A percentile compares a stretch with the other conserved stretches of the same genome.
Conservation (phyloP, 2,113 vertebrate genomes). For the Lonchura striata region DNA sequence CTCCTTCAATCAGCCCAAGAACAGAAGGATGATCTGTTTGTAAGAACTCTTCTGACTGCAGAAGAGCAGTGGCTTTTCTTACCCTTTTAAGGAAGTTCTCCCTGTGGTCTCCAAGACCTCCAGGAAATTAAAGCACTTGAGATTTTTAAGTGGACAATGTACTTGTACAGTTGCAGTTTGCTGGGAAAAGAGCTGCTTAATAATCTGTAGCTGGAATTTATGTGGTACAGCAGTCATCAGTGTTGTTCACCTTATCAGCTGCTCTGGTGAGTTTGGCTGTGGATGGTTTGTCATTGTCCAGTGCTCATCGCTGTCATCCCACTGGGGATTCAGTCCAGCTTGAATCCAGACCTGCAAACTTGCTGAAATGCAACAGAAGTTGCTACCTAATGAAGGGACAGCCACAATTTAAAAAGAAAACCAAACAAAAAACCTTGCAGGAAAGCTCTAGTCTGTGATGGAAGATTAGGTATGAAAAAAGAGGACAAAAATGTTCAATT, state of each 20-base stretch:
- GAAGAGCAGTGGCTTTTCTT: slow-evolving; percentile 28
- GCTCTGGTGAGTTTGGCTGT: neutral
- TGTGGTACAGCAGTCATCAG: neutral
- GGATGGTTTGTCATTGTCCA: neutral
- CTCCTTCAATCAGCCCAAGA: neutral
- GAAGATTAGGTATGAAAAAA: neutral
- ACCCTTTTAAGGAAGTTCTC: slow-evolving; percentile 50
- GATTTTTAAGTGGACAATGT: neutral
- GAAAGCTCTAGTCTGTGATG: neutral
- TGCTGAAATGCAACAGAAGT: neutral
- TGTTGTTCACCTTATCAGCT: neutral
- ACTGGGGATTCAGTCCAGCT: neutral
- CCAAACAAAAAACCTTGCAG: neutral
- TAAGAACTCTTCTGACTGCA: neutral
- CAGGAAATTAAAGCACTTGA: slow-evolving; percentile 34
- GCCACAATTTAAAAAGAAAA: neutral
- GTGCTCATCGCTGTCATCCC: neutral
- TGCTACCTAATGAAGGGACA: neutral
- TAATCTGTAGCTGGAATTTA: neutral
- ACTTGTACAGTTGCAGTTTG: neutral
- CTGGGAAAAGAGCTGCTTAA: neutral
- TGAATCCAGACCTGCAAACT: neutral
- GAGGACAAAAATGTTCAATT: neutral
- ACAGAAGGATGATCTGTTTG: neutral
- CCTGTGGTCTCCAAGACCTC: neutral